phyloP scores from a whole-genome alignment of 64 coral and sea anemone species.

The Montipora foliosa region DNA sequence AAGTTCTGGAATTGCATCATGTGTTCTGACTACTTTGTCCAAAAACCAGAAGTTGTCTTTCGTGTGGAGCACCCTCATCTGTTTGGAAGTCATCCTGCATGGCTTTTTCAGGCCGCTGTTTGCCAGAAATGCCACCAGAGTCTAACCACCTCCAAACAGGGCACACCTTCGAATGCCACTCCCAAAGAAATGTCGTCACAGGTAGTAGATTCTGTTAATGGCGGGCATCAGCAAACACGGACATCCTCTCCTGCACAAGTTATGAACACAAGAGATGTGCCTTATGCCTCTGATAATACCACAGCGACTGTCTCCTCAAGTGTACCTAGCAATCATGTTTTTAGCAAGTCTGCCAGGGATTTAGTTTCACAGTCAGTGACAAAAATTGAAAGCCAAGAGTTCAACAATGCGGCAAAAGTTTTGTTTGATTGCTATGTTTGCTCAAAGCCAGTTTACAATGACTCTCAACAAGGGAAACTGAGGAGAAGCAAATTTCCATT shows the following conservation, averaged over 20 bases:
- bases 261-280: neutral
- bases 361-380: neutral
- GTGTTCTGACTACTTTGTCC: slow-evolving; percentile 92
- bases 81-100: slow-evolving; percentile 80
- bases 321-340: neutral
- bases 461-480: slow-evolving; percentile 57
- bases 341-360: neutral
- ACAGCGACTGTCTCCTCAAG: neutral
- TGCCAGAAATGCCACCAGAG: slow-evolving; percentile 68
- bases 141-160: slow-evolving; percentile 12
- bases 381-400: neutral
- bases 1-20: slow-evolving; percentile 98
- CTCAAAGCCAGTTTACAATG: slow-evolving; percentile 44
- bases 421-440: slow-evolving; percentile 79
- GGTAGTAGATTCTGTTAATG: neutral
- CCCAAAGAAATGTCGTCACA: neutral
- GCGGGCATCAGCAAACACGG: neutral
- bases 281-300: neutral
- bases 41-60: slow-evolving; percentile 93
- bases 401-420: neutral
- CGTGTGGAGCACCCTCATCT: slow-evolving; percentile 86
- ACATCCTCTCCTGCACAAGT: neutral
- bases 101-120: slow-evolving; percentile 90
- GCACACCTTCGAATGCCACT: neutral
- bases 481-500: slow-evolving; percentile 74